Base-by-base conservation (phyloP, 2,888 invertebrate species). In the Tenthredo amoena region DNA sequence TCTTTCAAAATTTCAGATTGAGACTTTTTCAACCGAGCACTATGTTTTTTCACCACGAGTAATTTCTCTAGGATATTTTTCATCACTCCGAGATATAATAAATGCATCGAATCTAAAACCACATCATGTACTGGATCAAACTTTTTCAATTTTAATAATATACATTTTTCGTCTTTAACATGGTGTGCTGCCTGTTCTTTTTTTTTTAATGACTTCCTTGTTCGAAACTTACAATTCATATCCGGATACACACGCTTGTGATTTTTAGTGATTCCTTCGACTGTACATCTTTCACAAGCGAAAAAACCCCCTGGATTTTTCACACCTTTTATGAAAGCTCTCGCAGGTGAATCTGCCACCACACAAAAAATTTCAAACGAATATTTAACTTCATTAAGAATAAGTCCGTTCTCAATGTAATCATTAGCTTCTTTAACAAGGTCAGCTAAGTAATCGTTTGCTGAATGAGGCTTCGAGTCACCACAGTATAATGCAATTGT, bases 161-260 rank as follows among this genome's bases (percentile, higher is more conserved):
- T 37, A 71, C 7, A 47, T 26, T 71, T 84, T 21, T 26, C 74
- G 55, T 84, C 50, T 72, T 50, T 15, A 5, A 84, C 47, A 72
- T 84, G 84, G 21, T 84, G 84, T 10, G 43, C 72, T 50, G 43
- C 9, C 18, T 84, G 84, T 47, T 43, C 6, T 84, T 72, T 40
- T 47, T 84, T 47, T 9, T 43, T 50, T 31, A 84, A 84, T 50
- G 84, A 74, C 31, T 84, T 21, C 34, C 50, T 71, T 84, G 84
- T 84, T 18, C 72, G 84, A 21, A 72, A 7, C 18, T 71, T 71
- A 84, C 72, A 71, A 37, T 84, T 21, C n/a, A 74, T 72, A 47
- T 74, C 26, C 34, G 84, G 50, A 21, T 84, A 84, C 26, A 84
- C 71, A 47, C 84, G 84, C 47, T 84, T 84, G 15, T 72, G 40